Base-by-base conservation (phyloP, 2,113 vertebrate genomes). In the Poicephalus meyeri region DNA sequence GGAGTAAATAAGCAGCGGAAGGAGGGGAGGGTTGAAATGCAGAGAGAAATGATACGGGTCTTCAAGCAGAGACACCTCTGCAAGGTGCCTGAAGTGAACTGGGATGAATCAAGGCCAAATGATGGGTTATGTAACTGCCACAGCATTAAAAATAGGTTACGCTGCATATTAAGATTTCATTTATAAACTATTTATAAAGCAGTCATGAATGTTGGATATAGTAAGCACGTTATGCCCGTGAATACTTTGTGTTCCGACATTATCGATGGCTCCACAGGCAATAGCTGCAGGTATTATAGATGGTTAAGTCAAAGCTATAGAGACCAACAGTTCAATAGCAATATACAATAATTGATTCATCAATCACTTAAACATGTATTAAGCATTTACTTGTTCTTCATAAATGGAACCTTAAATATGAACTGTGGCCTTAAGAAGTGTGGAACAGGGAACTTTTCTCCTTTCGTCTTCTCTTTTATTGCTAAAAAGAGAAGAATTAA, bases 161-260 rank as follows among this genome's bases (percentile, higher is more conserved):
- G 0, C 69, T 95, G 88, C 86, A 66, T 84, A 94, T 95, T 91
- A 94, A 93, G 69, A 81, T 90, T 94, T 94, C 65, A 76, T 96
- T 81, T 94, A 93, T 96, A 61, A 95, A 93, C 94, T 93, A 92
- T 96, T 96, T 95, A 92, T 95, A 93, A 78, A 96, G 88, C 47
- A 47, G 86, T 95, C 86, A 89, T 96, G 72, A 96, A 95, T 85
- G 77, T 93, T 96, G 24, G 80, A 92, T 95, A 92, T 44, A 46
- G 72, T 78, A 78, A 93, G 93, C 90, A 91, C 25, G 23, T 92
- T 96, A 49, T 20, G 80, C 90, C 79, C 69, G 64, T 15, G 9
- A 81, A 79, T 71, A 49, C 80, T 92, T 76, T 47, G 49, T 93
- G 90, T 72, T 79, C 77, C 56, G 31, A 4, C 37, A 0, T 87